Evolutionary conservation across 2,113 vertebrate genomes (phyloP).

Genomic region (Corydoras sp.): DNA sequence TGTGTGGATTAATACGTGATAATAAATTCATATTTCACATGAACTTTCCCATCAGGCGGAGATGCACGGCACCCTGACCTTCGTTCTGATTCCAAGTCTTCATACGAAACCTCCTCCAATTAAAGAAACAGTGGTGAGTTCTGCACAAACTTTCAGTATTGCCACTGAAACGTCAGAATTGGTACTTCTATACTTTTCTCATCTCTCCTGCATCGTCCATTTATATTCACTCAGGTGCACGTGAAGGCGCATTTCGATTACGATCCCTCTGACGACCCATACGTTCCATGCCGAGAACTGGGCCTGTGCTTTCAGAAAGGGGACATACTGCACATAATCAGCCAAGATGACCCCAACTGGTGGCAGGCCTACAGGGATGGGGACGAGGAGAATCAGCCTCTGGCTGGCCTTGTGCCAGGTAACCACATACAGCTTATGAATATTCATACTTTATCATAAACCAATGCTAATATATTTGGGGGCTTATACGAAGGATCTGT

Average conservation of each 20-base stretch:
- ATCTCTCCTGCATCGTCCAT: too few relatives aligned
- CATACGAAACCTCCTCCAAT: constrained; percentile 79
- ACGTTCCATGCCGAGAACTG: constrained; percentile 92
- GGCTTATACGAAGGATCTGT: too few relatives aligned
- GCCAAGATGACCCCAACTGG: constrained; percentile 97
- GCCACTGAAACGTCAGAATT: too few relatives aligned
- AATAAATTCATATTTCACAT: constrained; percentile 27
- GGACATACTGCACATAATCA: constrained; percentile 96
- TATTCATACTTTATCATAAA: not conserved
- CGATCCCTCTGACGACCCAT: constrained; percentile 95
- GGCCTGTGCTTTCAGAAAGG: constrained; percentile 97
- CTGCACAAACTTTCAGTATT: not conserved
- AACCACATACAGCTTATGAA: constrained; percentile 19
- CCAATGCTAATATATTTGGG: not conserved
- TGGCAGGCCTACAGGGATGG: constrained; percentile 98
- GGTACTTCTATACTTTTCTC: too few relatives aligned
- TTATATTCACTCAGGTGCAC: constrained; percentile 69
- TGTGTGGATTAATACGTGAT: not conserved
- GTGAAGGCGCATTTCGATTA: constrained; percentile 98
- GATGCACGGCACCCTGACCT: constrained; percentile 96
- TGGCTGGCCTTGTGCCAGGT: constrained; percentile 96
- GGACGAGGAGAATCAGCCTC: constrained; percentile 94
- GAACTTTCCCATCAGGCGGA: constrained; percentile 72
- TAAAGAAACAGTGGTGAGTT: constrained; percentile 92
- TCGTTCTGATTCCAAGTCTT: constrained; percentile 87